phyloP scores from a whole-genome alignment of 2,888 invertebrate genomes.

The Eustalomyia histrio region DNA sequence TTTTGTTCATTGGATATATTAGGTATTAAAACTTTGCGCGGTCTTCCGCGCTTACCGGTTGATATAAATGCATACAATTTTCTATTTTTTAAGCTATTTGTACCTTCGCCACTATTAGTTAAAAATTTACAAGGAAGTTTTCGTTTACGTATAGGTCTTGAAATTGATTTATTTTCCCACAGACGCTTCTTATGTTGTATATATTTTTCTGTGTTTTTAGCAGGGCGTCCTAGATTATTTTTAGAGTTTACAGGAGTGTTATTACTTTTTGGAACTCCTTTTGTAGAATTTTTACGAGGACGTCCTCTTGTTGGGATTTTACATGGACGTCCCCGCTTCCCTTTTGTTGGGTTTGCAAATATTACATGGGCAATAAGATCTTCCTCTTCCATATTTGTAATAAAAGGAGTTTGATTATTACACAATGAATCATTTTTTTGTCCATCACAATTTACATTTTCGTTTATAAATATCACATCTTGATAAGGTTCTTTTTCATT shows the following conservation, averaged over 20 bases:
- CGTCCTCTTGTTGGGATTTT: neutral
- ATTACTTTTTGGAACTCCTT: neutral
- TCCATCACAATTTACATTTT: too few species aligned
- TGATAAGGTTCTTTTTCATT: too few species aligned
- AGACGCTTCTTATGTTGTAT: neutral
- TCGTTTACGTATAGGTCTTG: neutral
- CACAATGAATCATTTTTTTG: too few species aligned
- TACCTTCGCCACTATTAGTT: neutral
- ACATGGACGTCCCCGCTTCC: slow-evolving; percentile 66
- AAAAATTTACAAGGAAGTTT: neutral
- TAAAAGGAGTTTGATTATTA: too few species aligned
- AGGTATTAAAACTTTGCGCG: slow-evolving; percentile 1
- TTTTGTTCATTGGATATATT: neutral
- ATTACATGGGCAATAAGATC: too few species aligned
- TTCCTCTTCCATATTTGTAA: too few species aligned
- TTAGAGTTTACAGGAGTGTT: neutral
- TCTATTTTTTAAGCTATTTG: neutral
- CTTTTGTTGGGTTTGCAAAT: neutral
- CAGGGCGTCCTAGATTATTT: neutral
- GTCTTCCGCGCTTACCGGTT: slow-evolving; percentile 9
- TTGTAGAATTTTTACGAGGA: neutral
- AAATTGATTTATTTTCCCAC: neutral
- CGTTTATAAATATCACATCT: too few species aligned
- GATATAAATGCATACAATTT: neutral
- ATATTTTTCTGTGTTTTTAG: neutral